Conservation (phyloP, 2,888 invertebrate genomes). For the Caenorhabditis sp. region DNA sequence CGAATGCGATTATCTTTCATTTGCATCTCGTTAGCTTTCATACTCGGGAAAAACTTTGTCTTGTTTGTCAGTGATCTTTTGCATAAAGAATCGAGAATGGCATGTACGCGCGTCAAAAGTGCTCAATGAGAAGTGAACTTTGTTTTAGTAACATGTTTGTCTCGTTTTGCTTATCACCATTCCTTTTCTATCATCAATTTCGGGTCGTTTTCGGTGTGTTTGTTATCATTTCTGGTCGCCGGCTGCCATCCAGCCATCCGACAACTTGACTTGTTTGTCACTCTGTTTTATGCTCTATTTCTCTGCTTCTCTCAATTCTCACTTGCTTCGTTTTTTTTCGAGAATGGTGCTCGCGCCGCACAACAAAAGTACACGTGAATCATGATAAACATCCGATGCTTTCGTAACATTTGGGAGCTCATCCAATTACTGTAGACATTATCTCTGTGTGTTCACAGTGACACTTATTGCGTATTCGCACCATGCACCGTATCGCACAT, state of each 20-base stretch:
- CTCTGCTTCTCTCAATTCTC: neutral
- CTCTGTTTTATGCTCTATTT: constrained; percentile 13
- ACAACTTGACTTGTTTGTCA: constrained; percentile 47
- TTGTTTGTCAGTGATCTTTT: too few relatives aligned
- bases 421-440: neutral
- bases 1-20: neutral
- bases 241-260: constrained; percentile 6
- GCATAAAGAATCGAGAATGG: too few relatives aligned
- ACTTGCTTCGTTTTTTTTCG: constrained; percentile 12
- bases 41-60: neutral
- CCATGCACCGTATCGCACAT: neutral
- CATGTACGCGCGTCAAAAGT: too few relatives aligned
- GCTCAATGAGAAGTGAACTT: constrained; percentile 19
- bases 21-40: neutral
- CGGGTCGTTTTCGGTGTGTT: constrained; percentile 12
- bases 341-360: constrained; percentile 4
- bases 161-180: constrained; percentile 13
- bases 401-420: neutral
- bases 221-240: constrained; percentile 30
- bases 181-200: neutral
- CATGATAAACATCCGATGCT: constrained; percentile 8
- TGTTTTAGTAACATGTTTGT: constrained; percentile 18
- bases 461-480: neutral
- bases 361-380: constrained; percentile 29
- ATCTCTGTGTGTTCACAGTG: neutral